phyloP scores from a whole-genome alignment of 2,888 invertebrate species.

The Blera fallax region DNA sequence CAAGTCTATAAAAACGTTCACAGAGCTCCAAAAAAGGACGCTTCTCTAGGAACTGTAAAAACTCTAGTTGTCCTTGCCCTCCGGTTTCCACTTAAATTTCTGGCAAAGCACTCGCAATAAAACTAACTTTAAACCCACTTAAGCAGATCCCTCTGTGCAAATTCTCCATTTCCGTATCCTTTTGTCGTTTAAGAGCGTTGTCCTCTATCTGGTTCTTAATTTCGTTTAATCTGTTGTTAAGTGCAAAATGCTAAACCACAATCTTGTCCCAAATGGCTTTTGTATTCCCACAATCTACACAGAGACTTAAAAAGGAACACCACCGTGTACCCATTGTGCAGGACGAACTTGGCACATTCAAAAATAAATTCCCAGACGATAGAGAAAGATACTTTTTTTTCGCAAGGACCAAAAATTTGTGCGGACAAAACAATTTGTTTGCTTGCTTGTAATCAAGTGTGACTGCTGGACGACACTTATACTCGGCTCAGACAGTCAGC shows the following conservation, averaged over 20 bases:
- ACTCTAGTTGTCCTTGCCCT: no score
- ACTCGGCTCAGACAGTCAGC: conserved; percentile 23
- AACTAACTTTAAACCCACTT: neutral
- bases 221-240: conserved; percentile 68
- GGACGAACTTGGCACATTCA: conserved; percentile 18
- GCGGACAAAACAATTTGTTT: conserved; percentile 66
- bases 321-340: neutral
- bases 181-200: conserved; percentile 33
- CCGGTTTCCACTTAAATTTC: no score
- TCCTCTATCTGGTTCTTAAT: conserved; percentile 50
- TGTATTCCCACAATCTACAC: conserved; percentile 5
- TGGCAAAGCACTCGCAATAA: neutral
- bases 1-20: no score
- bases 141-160: conserved; percentile 2
- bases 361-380: conserved; percentile 66
- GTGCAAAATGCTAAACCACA: conserved; percentile 60
- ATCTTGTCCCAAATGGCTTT: conserved; percentile 54
- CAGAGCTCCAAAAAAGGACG: no score
- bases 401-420: conserved; percentile 45
- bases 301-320: conserved; percentile 2
- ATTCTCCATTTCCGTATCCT: conserved; percentile 13
- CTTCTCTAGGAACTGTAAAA: no score
- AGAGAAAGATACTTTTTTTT: conserved; percentile 11
- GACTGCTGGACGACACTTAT: conserved; percentile 63
- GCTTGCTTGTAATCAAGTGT: conserved; percentile 66